Conservation (phyloP, 2,888 invertebrate genomes). For the Euphydryas editha region DNA sequence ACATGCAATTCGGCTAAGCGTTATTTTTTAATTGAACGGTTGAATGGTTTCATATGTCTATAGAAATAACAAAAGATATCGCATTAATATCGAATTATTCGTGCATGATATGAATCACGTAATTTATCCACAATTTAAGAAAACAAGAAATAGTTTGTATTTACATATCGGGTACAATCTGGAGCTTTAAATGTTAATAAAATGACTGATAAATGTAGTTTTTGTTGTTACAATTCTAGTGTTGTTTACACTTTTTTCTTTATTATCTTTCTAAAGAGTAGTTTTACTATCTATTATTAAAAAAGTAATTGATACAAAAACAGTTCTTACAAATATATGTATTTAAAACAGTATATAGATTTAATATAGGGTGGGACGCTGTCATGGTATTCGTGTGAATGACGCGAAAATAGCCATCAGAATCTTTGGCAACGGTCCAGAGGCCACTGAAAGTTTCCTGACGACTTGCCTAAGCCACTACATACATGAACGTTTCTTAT, state of each 20-base stretch:
- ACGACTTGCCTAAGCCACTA: constrained; percentile 47
- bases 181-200: background rate
- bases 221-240: background rate
- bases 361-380: constrained; percentile 47
- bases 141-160: background rate
- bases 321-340: constrained; percentile 9
- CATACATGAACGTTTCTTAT: constrained; percentile 25
- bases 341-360: constrained; percentile 24
- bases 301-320: background rate
- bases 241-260: background rate
- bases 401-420: constrained; percentile 77
- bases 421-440: constrained; percentile 75
- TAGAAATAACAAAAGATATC: constrained; percentile 13
- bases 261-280: background rate
- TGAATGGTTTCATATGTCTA: constrained; percentile 52
- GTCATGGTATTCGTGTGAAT: constrained; percentile 70
- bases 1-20: constrained; percentile 72
- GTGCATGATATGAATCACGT: background rate
- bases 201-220: background rate
- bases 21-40: constrained; percentile 56
- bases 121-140: background rate
- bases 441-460: constrained; percentile 69
- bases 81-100: background rate
- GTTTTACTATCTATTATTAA: background rate
- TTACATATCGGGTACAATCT: background rate